These are phyloP conservation scores for Apantesis nais DNA, from an alignment of 2,888 invertebrate species.

Conservation along the genomic window DNA sequence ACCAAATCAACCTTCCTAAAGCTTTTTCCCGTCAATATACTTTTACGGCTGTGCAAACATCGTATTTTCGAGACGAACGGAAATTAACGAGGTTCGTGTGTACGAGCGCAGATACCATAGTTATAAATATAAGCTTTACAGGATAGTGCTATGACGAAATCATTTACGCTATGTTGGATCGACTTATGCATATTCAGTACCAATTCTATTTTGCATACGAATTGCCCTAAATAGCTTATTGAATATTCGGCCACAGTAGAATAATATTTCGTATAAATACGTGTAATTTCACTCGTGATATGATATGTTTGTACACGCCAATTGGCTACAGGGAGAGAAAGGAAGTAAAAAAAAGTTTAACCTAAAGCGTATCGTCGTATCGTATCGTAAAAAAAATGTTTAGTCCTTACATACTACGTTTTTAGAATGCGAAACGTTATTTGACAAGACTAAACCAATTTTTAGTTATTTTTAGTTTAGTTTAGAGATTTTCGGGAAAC, in stretches of 20 bases:
- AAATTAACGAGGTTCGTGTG: slow-evolving; percentile 24
- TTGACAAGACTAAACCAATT: no score
- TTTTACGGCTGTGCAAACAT: slow-evolving; percentile 17
- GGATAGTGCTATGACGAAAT: slow-evolving; percentile 9
- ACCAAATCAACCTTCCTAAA: slow-evolving; percentile 2
- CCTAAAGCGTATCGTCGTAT: no score
- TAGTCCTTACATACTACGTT: no score
- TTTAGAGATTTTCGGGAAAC: no score
- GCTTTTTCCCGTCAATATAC: slow-evolving; percentile 12
- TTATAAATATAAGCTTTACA: slow-evolving; percentile 4
- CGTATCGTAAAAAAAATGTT: no score
- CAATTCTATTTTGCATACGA: slow-evolving; percentile 1
- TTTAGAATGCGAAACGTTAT: no score
- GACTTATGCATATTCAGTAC: slow-evolving; percentile 1
- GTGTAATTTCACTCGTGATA: background rate
- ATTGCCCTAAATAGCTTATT: background rate
- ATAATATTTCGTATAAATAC: background rate
- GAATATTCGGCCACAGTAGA: background rate
- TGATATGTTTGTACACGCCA: background rate
- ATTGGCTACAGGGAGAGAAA: background rate
- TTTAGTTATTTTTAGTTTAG: no score
- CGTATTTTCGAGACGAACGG: slow-evolving; percentile 19
- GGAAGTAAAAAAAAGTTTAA: no score
- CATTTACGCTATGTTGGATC: slow-evolving; percentile 12
- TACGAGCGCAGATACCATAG: background rate